A percentile compares a stretch with the other conserved stretches of the same genome.
Evolutionary conservation across 53 echinoderm and acorn worm genomes (phyloP).

Genomic region (Temnopleurus reevesii): DNA sequence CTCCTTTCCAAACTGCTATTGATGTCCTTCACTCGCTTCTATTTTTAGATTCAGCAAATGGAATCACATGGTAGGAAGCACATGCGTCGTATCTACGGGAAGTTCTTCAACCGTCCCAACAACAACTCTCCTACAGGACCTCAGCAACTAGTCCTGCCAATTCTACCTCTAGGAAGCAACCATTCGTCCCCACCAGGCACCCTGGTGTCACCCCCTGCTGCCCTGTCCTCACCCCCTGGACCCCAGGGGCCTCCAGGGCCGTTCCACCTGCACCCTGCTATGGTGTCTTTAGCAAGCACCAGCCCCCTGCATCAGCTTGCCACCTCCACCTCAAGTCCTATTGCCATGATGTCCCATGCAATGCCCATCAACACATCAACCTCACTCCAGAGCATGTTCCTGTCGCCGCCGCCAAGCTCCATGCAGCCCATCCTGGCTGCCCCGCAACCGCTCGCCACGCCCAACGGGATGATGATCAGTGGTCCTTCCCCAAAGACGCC

Average conservation of each 20-base stretch:
- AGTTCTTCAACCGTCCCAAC: conserved; percentile 94
- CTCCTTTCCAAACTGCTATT: too few relatives aligned
- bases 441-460: background rate
- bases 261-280: background rate
- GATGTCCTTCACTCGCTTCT: too few relatives aligned
- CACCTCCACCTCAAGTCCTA: background rate
- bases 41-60: conserved; percentile 98
- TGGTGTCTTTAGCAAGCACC: conserved; percentile 39
- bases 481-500: conserved; percentile 20
- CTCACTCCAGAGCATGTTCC: conserved; percentile 46
- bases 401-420: conserved; percentile 20
- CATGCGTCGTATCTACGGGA: conserved; percentile 98
- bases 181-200: background rate
- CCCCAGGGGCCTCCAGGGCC: conserved; percentile 9
- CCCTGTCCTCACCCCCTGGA: conserved; percentile 35
- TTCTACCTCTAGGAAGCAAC: conserved; percentile 58
- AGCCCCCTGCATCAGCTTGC: conserved; percentile 28
- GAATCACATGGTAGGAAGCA: conserved; percentile 97
- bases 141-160: conserved; percentile 89
- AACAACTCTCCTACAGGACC: conserved; percentile 80
- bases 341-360: background rate
- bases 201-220: conserved; percentile 50
- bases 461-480: background rate
- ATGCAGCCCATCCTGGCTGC: conserved; percentile 24
- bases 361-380: conserved; percentile 1